Evolutionary conservation across 2,888 invertebrate species (phyloP), one percentile per base, ranked within the genome.

Genomic region (Hirtodrosophila histrioides): DNA sequence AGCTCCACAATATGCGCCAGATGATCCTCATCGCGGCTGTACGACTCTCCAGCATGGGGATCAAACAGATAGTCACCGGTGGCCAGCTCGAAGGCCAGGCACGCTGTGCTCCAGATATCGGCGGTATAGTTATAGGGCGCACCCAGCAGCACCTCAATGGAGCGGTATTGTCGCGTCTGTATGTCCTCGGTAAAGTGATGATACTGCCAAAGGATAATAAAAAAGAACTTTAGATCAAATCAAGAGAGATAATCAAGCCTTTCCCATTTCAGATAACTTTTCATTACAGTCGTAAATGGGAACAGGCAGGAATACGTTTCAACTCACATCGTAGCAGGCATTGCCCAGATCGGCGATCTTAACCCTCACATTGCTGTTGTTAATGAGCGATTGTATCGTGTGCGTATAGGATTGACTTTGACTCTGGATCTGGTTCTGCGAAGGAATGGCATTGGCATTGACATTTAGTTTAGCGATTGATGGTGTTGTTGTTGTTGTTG

Each of bases 31-130:
- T 96, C 96, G 4, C 96, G 93, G 7, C 95, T 93, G 89, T 95
- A 95, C 69, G 94, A 94, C 71, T 94, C 94, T 7, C 95, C 95
- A 63, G 95, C 94, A 89, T 95, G 95, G 12, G 96, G 96, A 92
- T 96, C 96, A 91, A 97, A 97, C 69, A 97, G 91, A 92, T 96
- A 97, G 91, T 97, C 97, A 2, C 96, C 97, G n/a, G 96, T 96
- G 8, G 96, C 96, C 85, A 97, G 90, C 90, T 97, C 97, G 92
- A 97, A 97, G 48, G 96, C 95, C 93, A 97, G 94, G 91, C 96
- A 97, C 10, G 96, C 97, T 9, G 95, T 94, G 76, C 96, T 96
- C 97, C 97, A 97, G 65, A 97, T 95, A 91, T 97, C 97, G 46
- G 96, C 96, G 46, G 96, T 94, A 66, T 95, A 93, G 69, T 95